Conservation (phyloP, 1,140 invertebrate species). For the Drosophila hydei region DNA sequence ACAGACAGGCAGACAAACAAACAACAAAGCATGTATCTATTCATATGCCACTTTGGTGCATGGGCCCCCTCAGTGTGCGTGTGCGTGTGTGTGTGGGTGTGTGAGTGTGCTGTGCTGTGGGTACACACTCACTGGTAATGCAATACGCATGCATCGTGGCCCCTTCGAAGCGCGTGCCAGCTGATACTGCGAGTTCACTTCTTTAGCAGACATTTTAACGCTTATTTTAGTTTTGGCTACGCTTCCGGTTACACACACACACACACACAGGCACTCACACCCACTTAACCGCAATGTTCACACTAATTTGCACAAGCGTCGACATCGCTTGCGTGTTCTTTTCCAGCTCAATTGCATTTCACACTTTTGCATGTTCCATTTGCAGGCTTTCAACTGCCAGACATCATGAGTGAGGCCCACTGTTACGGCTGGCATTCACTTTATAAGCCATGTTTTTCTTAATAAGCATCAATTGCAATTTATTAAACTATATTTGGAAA, state of each 20-base stretch:
- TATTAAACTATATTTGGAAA: not conserved
- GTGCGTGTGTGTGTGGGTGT: conserved; percentile 9
- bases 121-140: conserved; percentile 51
- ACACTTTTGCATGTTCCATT: conserved; percentile 41
- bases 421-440: not conserved
- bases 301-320: conserved; percentile 67
- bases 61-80: conserved; percentile 17
- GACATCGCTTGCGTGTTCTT: conserved; percentile 43
- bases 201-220: conserved; percentile 79
- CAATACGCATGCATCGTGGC: conserved; percentile 65
- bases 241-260: conserved; percentile 41
- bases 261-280: conserved; percentile 15
- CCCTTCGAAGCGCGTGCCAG: conserved; percentile 26
- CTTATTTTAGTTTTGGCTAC: conserved; percentile 77
- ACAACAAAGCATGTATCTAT: conserved; percentile 76
- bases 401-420: conserved; percentile 3
- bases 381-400: conserved; percentile 15
- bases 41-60: conserved; percentile 69
- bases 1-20: conserved; percentile 49
- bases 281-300: conserved; percentile 63
- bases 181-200: conserved; percentile 39
- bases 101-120: conserved; percentile 2
- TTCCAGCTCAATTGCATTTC: conserved; percentile 71
- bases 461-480: not conserved
- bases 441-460: not conserved